Evolutionary conservation across 2,888 invertebrate species (phyloP).

Genomic region (Lomographa bimaculata): DNA sequence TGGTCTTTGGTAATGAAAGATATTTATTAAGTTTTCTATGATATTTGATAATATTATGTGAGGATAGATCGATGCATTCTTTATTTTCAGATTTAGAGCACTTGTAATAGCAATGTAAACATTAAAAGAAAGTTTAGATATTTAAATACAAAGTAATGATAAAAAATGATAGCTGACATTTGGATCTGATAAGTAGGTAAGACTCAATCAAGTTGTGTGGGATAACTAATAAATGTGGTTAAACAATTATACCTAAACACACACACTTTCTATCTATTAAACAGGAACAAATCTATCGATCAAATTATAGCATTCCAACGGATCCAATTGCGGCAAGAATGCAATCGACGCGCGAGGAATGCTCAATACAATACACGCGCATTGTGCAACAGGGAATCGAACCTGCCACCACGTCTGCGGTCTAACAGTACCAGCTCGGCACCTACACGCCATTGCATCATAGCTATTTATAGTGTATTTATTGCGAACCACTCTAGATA

Average conservation of each 20-base stretch:
- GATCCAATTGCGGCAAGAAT: slow-evolving; percentile 33
- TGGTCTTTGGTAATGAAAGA: neutral
- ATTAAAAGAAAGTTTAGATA: too few species aligned
- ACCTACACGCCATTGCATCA: slow-evolving; percentile 40
- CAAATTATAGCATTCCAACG: slow-evolving; percentile 43
- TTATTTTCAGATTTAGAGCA: too few species aligned
- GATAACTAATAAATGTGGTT: too few species aligned
- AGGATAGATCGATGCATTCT: too few species aligned
- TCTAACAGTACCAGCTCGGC: slow-evolving; percentile 45
- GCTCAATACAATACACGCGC: slow-evolving; percentile 37
- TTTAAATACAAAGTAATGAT: too few species aligned
- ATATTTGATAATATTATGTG: too few species aligned
- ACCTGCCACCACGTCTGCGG: slow-evolving; percentile 53
- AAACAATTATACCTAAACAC: neutral
- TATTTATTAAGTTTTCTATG: too few species aligned
- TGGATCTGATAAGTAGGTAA: too few species aligned
- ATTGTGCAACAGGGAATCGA: slow-evolving; percentile 58
- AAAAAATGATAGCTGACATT: too few species aligned
- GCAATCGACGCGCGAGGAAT: slow-evolving; percentile 45
- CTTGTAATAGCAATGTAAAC: too few species aligned
- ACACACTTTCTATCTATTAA: slow-evolving; percentile 21
- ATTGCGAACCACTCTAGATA: slow-evolving; percentile 46
- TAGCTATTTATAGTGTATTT: slow-evolving; percentile 39
- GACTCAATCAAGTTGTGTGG: too few species aligned
- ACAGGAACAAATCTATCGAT: slow-evolving; percentile 17